A percentile compares a stretch with the other conserved stretches of the same genome.
phyloP scores from a whole-genome alignment of 2,797 vertebrate genomes.

The Myiotriccus ornatus region DNA sequence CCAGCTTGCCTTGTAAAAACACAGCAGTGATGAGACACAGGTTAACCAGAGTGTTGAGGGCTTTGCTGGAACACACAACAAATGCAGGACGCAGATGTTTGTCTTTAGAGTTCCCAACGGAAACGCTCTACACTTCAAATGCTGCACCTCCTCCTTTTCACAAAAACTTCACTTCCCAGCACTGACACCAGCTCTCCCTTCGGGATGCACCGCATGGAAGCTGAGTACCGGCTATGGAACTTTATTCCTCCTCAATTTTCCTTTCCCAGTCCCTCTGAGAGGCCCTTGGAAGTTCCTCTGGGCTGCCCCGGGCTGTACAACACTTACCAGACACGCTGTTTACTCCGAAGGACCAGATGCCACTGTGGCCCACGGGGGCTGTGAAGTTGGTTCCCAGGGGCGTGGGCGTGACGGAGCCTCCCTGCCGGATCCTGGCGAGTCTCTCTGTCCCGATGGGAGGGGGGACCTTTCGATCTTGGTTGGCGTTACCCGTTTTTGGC shows the following conservation, averaged over 20 bases:
- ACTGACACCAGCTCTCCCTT: not conserved
- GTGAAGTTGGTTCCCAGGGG: slow-evolving; percentile 93
- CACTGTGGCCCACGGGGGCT: slow-evolving; percentile 93
- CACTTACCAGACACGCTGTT: slow-evolving; percentile 89
- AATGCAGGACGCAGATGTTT: not conserved
- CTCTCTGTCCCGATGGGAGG: slow-evolving; percentile 96
- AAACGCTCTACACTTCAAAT: not conserved
- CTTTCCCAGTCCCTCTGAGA: accelerated
- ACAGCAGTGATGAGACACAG: not conserved
- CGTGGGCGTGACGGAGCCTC: slow-evolving; percentile 89
- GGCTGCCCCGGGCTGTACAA: not conserved
- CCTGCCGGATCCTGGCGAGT: slow-evolving; percentile 93
- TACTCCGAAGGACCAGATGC: slow-evolving; percentile 98
- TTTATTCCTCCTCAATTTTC: not conserved
- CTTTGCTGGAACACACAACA: not conserved
- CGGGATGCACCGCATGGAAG: accelerated
- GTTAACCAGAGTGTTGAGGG: not conserved
- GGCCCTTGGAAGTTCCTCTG: accelerated
- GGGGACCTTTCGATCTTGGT: slow-evolving; percentile 93
- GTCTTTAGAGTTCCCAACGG: not conserved
- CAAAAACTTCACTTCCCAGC: not conserved
- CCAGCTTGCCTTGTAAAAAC: not conserved
- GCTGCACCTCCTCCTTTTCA: not conserved
- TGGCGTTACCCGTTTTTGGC: slow-evolving; percentile 83
- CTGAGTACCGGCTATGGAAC: not conserved